Evolutionary conservation across 2,888 invertebrate species (phyloP).

Genomic region (Drosophila mercatorum): DNA sequence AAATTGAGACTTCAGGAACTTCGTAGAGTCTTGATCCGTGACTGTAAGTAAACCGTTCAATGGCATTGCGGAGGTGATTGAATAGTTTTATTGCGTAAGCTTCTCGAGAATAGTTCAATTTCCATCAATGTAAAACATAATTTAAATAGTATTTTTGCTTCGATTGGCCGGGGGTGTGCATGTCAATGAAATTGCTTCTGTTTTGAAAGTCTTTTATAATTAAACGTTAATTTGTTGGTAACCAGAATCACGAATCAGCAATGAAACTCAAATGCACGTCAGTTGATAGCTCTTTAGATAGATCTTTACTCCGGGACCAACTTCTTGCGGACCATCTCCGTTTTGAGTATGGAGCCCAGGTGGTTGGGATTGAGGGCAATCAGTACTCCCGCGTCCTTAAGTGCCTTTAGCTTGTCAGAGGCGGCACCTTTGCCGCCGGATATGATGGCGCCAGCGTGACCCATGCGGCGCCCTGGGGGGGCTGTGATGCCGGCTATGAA

Average conservation of each 20-base stretch:
- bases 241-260: slow-evolving; percentile 11
- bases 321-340: slow-evolving; percentile 93
- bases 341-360: slow-evolving; percentile 93
- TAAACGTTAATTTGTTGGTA: not conserved
- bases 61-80: not conserved
- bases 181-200: slow-evolving; percentile 1
- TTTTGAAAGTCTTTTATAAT: not conserved
- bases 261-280: not conserved
- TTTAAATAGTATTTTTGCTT: not conserved
- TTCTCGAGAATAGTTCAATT: not conserved
- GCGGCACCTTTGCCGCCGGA: slow-evolving; percentile 99
- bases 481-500: slow-evolving; percentile 99
- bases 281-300: not conserved
- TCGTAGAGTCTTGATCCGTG: too few species aligned
- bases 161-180: not conserved
- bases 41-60: too few species aligned
- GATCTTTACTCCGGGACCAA: slow-evolving; percentile 75
- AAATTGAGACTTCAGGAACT: too few species aligned
- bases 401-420: slow-evolving; percentile 97
- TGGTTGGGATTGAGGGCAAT: slow-evolving; percentile 96
- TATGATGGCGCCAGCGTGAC: slow-evolving; percentile 99
- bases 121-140: not conserved
- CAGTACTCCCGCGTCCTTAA: slow-evolving; percentile 95
- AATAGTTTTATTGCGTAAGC: not conserved
- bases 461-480: slow-evolving; percentile 99